Conservation (phyloP, 2,797 vertebrate species). For the Sebastolobus alascanus region DNA sequence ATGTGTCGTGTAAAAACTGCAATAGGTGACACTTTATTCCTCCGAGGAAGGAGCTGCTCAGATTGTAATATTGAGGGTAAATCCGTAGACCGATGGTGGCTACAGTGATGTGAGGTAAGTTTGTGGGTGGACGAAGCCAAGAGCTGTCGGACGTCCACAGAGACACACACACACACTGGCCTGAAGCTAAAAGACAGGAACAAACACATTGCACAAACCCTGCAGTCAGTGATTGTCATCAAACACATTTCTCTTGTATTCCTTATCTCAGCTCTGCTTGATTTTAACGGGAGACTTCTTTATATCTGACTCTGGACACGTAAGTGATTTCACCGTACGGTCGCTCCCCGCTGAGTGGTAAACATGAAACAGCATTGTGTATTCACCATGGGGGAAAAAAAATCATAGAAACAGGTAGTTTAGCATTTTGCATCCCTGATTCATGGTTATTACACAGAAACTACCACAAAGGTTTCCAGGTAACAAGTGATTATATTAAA, state of each 20-base stretch:
- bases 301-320: not conserved
- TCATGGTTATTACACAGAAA: too few relatives aligned
- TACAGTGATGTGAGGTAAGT: constrained; percentile 16
- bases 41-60: constrained; percentile 35
- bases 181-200: constrained; percentile 14
- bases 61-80: constrained; percentile 39
- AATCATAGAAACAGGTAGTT: not conserved
- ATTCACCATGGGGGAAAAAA: not conserved
- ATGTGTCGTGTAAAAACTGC: constrained; percentile 25
- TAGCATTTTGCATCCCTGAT: not conserved
- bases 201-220: constrained; percentile 5
- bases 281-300: not conserved
- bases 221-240: constrained; percentile 1
- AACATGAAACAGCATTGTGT: not conserved
- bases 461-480: not conserved
- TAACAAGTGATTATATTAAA: not conserved
- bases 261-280: not conserved
- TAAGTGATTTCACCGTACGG: not conserved
- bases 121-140: constrained; percentile 20
- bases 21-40: constrained; percentile 38
- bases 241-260: constrained; percentile 4
- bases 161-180: constrained; percentile 4
- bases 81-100: not conserved
- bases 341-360: not conserved
- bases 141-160: constrained; percentile 15